phyloP scores from a whole-genome alignment of 2,797 vertebrate species.

The Sternarchorhynchus goeldii region DNA sequence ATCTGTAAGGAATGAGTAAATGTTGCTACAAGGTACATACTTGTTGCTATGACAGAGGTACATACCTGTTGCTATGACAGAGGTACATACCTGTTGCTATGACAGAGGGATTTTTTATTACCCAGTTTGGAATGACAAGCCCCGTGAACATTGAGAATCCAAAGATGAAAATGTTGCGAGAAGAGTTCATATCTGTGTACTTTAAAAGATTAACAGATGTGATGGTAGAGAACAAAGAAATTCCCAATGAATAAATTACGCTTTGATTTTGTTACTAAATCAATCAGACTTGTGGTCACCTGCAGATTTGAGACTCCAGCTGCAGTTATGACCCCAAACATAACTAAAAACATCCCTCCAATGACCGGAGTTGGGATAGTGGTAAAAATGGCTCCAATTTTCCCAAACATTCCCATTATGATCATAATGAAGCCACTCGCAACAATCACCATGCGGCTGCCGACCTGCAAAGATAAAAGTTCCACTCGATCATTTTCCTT shows the following conservation, averaged over 20 bases:
- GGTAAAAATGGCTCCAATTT: constrained; percentile 87
- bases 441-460: constrained; percentile 90
- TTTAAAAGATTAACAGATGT: constrained; percentile 58
- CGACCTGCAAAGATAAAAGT: constrained; percentile 77
- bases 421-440: constrained; percentile 83
- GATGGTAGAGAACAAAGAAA: neutral
- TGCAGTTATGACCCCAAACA: constrained; percentile 91
- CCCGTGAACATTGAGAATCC: constrained; percentile 94
- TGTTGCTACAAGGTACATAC: no score
- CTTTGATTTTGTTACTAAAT: neutral
- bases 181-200: constrained; percentile 96
- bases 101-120: constrained; percentile 76
- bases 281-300: constrained; percentile 68
- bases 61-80: no score
- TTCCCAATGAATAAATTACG: neutral
- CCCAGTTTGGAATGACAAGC: constrained; percentile 90
- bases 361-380: constrained; percentile 92
- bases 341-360: constrained; percentile 94
- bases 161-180: constrained; percentile 94
- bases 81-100: constrained; percentile 83
- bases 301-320: constrained; percentile 93
- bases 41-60: no score
- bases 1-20: no score
- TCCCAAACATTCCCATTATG: constrained; percentile 87
- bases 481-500: neutral